Percentiles rank a stretch among this genome's conserved stretches.
Conservation (phyloP, 2,797 vertebrate species). For the Anomalospiza imberbis region DNA sequence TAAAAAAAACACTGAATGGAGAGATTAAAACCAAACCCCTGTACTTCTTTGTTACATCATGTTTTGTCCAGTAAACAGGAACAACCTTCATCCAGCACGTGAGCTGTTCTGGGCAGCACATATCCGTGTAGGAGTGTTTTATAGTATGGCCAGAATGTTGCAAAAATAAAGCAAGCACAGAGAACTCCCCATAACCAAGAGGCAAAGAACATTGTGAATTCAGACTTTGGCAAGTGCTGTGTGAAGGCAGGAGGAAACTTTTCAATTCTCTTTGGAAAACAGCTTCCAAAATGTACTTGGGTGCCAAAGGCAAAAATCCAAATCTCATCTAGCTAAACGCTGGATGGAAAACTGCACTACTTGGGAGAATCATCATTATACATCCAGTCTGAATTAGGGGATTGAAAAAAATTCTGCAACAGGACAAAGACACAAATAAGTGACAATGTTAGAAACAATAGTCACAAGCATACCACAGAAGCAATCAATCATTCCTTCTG, state of each 20-base stretch:
- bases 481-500: background rate
- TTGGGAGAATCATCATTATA: background rate
- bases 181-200: background rate
- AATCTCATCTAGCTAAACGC: background rate
- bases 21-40: background rate
- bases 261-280: background rate
- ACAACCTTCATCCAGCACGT: accelerated
- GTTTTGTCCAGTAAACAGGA: background rate
- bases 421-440: background rate
- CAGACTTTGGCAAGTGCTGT: background rate
- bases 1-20: background rate
- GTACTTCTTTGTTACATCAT: background rate
- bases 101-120: background rate
- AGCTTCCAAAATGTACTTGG: background rate
- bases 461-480: background rate
- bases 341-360: background rate
- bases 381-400: background rate
- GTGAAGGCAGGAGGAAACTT: background rate
- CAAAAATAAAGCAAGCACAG: background rate
- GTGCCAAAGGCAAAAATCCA: background rate
- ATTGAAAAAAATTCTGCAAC: background rate
- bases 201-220: background rate
- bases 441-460: background rate
- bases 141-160: background rate
- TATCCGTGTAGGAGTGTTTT: accelerated